These are phyloP conservation scores for Loxodonta africana DNA, from an alignment of 2,113 vertebrate genomes.

Conservation along the genomic window DNA sequence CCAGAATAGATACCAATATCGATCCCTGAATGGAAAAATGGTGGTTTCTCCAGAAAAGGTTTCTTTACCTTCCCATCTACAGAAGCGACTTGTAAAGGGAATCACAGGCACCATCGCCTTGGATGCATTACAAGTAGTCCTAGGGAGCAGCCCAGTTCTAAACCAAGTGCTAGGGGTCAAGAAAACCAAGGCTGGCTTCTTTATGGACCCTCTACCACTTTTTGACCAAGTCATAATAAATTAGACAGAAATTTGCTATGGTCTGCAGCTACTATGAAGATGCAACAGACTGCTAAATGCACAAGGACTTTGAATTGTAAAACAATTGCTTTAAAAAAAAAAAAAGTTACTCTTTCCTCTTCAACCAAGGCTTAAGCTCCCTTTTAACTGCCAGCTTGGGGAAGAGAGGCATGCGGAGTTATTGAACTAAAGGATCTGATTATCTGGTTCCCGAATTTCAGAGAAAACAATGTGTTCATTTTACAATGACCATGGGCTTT, in stretches of 20 bases:
- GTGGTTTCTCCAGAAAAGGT: not conserved
- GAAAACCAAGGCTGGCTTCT: not conserved
- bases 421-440: not conserved
- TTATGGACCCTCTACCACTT: not conserved
- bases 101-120: not conserved
- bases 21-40: not conserved
- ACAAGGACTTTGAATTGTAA: not conserved
- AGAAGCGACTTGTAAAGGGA: not conserved
- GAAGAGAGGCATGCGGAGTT: not conserved
- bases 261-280: not conserved
- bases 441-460: not conserved
- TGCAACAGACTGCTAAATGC: not conserved
- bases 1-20: not conserved
- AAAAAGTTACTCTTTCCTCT: not conserved
- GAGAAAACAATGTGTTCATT: not conserved
- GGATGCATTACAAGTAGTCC: not conserved
- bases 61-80: not conserved
- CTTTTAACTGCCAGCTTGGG: not conserved
- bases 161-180: not conserved
- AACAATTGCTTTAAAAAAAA: not conserved
- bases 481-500: not conserved
- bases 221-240: not conserved
- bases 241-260: not conserved
- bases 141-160: not conserved
- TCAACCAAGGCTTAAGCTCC: not conserved